These are phyloP conservation scores for Prunella fulvescens DNA, from an alignment of 2,113 vertebrate genomes.

Conservation along the genomic window DNA sequence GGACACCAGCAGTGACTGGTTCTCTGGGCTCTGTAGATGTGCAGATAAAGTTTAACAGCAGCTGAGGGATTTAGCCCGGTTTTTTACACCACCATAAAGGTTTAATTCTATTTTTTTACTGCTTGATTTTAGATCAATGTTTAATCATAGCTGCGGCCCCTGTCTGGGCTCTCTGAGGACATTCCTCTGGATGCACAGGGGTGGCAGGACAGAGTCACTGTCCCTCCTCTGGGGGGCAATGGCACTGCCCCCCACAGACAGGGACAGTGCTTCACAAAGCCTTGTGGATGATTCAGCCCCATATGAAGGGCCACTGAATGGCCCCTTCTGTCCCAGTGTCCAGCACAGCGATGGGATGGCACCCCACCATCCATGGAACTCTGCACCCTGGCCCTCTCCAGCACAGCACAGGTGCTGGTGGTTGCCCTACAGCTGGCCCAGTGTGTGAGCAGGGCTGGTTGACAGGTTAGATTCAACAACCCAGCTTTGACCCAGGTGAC, in stretches of 20 bases:
- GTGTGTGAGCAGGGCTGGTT: accelerated
- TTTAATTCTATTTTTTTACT: conserved; percentile 21
- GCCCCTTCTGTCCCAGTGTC: neutral
- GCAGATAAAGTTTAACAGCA: neutral
- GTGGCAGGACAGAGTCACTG: neutral
- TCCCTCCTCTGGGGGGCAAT: accelerated
- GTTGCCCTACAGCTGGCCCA: neutral
- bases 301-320: neutral
- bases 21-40: neutral
- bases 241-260: neutral
- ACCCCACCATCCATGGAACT: neutral
- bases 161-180: accelerated
- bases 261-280: neutral
- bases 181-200: accelerated
- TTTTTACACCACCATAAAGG: neutral
- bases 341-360: accelerated
- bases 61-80: neutral
- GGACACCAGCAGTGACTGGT: neutral
- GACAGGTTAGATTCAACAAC: neutral
- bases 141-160: neutral
- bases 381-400: neutral
- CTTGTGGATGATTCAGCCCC: neutral
- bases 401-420: neutral
- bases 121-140: neutral
- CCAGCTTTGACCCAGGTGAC: neutral